These are phyloP conservation scores for Tinea pellionella DNA, from an alignment of 2,888 invertebrate species.

Conservation along the genomic window DNA sequence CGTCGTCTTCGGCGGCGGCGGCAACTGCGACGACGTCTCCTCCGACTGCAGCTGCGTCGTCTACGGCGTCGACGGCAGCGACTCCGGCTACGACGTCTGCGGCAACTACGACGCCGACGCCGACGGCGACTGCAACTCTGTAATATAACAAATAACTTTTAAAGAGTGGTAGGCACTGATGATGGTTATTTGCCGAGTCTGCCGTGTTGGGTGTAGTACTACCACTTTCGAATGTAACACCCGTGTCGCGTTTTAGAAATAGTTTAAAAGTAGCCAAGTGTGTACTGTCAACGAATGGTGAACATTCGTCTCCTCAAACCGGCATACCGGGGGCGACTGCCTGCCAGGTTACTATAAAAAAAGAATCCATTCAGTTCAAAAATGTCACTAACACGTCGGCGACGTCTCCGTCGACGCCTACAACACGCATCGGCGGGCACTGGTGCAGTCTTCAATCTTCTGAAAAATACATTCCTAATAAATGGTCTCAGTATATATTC, in stretches of 20 bases:
- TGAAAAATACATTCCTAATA: background rate
- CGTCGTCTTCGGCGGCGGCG: conserved; percentile 22
- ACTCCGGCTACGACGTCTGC: conserved; percentile 19
- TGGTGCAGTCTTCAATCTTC: background rate
- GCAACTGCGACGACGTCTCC: conserved; percentile 20
- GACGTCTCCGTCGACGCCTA: background rate
- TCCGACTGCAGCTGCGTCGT: conserved; percentile 11
- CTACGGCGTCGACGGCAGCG: conserved; percentile 19
- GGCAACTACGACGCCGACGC: conserved; percentile 14
- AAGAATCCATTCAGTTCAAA: background rate
- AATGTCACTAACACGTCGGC: background rate
- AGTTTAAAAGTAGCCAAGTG: no score
- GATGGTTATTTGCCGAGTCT: no score
- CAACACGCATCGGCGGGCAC: background rate
- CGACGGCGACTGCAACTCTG: conserved; percentile 1
- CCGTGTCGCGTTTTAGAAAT: no score
- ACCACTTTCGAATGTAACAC: no score
- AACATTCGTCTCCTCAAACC: no score
- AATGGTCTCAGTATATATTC: no score
- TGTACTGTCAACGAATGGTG: no score
- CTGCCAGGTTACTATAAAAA: no score
- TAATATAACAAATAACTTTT: no score
- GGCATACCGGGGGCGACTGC: no score
- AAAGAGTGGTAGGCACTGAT: no score
- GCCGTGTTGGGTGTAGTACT: no score